Evolutionary conservation across 2,797 vertebrate species (phyloP).

Genomic region (Parambassis ranga): DNA sequence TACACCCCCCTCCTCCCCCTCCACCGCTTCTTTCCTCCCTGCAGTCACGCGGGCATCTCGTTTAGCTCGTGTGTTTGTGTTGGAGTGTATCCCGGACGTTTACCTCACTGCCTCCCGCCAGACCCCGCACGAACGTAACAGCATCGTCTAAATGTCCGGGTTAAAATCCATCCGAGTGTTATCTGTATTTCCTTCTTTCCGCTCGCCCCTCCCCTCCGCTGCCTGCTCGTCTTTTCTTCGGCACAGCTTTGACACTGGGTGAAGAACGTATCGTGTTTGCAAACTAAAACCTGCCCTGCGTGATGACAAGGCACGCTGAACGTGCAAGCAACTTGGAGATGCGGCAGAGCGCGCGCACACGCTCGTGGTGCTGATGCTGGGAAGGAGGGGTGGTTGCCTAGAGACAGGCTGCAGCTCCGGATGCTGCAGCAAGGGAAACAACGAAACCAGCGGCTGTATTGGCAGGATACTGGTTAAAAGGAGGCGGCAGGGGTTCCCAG

Average conservation of each 20-base stretch:
- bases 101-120: conserved; percentile 59
- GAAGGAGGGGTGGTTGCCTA: conserved; percentile 72
- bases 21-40: conserved; percentile 72
- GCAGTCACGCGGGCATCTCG: conserved; percentile 82
- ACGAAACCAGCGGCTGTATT: neutral
- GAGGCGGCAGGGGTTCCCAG: neutral
- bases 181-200: neutral
- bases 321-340: conserved; percentile 55
- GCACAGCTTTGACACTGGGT: conserved; percentile 11
- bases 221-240: conserved; percentile 3
- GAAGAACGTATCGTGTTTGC: conserved; percentile 55
- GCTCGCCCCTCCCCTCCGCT: conserved; percentile 20
- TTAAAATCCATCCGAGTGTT: neutral
- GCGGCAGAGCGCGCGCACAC: conserved; percentile 64
- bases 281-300: conserved; percentile 67
- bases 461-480: neutral
- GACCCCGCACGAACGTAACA: conserved; percentile 60
- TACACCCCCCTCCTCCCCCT: neutral
- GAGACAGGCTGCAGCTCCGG: conserved; percentile 56
- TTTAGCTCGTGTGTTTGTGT: conserved; percentile 62
- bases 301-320: conserved; percentile 77
- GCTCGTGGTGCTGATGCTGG: conserved; percentile 79
- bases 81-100: conserved; percentile 58
- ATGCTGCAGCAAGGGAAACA: conserved; percentile 34
- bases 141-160: neutral